Conservation (phyloP, 2,888 invertebrate species). For the Parnassius mnemosyne region DNA sequence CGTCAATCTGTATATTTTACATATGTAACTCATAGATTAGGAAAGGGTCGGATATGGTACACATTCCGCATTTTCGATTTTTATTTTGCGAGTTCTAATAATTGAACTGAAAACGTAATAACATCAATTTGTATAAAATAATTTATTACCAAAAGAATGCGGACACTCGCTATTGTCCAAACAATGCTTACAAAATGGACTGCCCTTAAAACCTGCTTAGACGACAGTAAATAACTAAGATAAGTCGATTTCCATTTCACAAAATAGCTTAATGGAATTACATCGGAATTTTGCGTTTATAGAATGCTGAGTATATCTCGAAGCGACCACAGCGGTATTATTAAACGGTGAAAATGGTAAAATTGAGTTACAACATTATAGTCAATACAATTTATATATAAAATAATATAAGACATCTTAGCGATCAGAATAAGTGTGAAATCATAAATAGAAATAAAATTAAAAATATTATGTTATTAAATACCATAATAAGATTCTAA, state of each 20-base stretch:
- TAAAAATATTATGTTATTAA: too few relatives aligned
- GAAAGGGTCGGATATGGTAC: too few relatives aligned
- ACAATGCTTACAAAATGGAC: constrained; percentile 36
- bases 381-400: too few relatives aligned
- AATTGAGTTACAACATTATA: constrained; percentile 1
- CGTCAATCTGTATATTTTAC: too few relatives aligned
- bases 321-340: constrained; percentile 9
- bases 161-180: constrained; percentile 37
- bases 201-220: constrained; percentile 33
- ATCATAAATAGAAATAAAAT: too few relatives aligned
- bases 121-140: constrained; percentile 10
- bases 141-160: constrained; percentile 26
- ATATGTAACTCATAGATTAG: too few relatives aligned
- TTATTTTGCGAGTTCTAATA: too few relatives aligned
- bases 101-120: too few relatives aligned
- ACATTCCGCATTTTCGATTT: too few relatives aligned
- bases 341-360: constrained; percentile 1
- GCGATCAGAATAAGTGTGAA: too few relatives aligned
- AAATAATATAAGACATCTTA: too few relatives aligned
- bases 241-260: constrained; percentile 34
- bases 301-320: constrained; percentile 17
- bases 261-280: constrained; percentile 25
- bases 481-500: too few relatives aligned
- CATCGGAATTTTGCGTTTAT: constrained; percentile 25
- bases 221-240: constrained; percentile 35